These are phyloP conservation scores for Abscondita cerata DNA, from an alignment of 2,888 invertebrate species.

Conservation along the genomic window DNA sequence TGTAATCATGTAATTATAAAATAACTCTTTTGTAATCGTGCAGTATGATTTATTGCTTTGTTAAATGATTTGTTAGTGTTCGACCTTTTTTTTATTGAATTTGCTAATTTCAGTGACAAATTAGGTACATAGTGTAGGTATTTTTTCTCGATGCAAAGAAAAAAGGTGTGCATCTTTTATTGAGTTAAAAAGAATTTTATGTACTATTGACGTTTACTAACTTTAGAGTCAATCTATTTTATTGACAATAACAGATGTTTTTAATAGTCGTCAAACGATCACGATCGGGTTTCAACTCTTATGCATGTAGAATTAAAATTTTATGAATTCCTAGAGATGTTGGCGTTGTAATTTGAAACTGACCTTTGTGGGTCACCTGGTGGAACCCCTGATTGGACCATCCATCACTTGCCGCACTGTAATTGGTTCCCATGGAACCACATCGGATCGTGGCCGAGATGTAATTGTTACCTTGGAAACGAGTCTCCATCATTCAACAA, in stretches of 20 bases:
- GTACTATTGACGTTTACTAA: too few species aligned
- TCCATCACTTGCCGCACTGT: slow-evolving; percentile 63
- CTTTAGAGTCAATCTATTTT: too few species aligned
- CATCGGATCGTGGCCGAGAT: slow-evolving; percentile 53
- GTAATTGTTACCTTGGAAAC: slow-evolving; percentile 58
- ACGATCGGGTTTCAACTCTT: slow-evolving; percentile 25
- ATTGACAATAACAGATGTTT: slow-evolving; percentile 18
- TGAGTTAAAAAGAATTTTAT: too few species aligned
- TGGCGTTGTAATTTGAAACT: slow-evolving; percentile 39
- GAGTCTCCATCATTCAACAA: slow-evolving; percentile 37
- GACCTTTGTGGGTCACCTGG: slow-evolving; percentile 53
- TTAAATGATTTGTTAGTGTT: not conserved
- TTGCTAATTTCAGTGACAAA: too few species aligned
- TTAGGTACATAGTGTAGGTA: too few species aligned
- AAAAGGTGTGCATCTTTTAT: too few species aligned
- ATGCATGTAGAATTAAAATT: slow-evolving; percentile 30
- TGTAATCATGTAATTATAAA: slow-evolving; percentile 9
- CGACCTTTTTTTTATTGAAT: too few species aligned
- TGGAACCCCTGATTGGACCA: slow-evolving; percentile 64
- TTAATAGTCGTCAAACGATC: slow-evolving; percentile 24
- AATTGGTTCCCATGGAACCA: slow-evolving; percentile 63
- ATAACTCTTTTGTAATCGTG: slow-evolving; percentile 8
- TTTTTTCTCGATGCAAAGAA: too few species aligned
- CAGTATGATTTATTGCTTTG: not conserved
- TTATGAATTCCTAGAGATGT: slow-evolving; percentile 36